phyloP scores from a whole-genome alignment of 2,797 vertebrate genomes.

The Karalla daura region DNA sequence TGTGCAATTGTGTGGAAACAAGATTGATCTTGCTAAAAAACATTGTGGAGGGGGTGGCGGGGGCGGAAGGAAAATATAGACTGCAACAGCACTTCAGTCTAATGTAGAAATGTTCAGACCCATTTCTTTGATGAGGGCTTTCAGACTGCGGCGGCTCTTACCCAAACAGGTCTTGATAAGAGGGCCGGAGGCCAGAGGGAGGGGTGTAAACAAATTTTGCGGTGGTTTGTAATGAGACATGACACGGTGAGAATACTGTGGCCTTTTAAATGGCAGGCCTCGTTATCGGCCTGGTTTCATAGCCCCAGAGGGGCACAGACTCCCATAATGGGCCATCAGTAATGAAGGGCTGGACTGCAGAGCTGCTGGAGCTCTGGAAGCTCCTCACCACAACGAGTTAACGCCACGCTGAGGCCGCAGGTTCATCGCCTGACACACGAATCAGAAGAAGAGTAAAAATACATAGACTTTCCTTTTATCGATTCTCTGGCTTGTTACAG shows the following conservation, averaged over 20 bases:
- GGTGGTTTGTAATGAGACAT: slow-evolving; percentile 61
- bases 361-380: slow-evolving; percentile 31
- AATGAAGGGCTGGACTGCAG: slow-evolving; percentile 46
- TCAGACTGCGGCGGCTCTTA: neutral
- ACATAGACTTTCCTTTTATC: slow-evolving; percentile 18
- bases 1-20: slow-evolving; percentile 81
- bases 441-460: neutral
- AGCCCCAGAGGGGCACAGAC: slow-evolving; percentile 55
- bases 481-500: slow-evolving; percentile 8
- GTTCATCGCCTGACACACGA: neutral
- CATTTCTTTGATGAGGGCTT: slow-evolving; percentile 22
- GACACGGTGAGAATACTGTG: slow-evolving; percentile 58
- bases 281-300: slow-evolving; percentile 55
- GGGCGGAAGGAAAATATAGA: slow-evolving; percentile 26
- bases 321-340: slow-evolving; percentile 67
- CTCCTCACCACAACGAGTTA: slow-evolving; percentile 12
- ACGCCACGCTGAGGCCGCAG: neutral
- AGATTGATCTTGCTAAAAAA: slow-evolving; percentile 67
- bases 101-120: slow-evolving; percentile 27
- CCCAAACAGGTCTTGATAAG: slow-evolving; percentile 35
- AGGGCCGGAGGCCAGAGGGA: slow-evolving; percentile 14
- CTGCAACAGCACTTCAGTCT: slow-evolving; percentile 24
- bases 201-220: slow-evolving; percentile 50
- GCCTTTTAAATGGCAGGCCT: slow-evolving; percentile 78
- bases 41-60: slow-evolving; percentile 3